A percentile compares a stretch with the other conserved stretches of the same genome.
Evolutionary conservation across 2,888 invertebrate species (phyloP).

Genomic region (Carpatolechia fugitivella): DNA sequence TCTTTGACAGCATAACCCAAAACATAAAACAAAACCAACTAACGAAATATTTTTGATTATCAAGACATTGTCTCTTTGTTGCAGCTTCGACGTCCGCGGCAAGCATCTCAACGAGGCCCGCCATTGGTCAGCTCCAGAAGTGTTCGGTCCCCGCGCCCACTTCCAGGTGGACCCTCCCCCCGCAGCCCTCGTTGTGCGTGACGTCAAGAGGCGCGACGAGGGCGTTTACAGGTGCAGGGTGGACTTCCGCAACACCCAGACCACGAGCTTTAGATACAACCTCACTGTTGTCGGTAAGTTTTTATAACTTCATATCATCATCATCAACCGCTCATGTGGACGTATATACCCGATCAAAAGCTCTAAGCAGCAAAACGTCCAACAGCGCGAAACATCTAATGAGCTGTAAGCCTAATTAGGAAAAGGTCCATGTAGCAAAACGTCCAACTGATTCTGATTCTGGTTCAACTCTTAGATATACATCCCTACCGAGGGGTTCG

Average conservation of each 20-base stretch:
- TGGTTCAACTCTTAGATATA: too few relatives aligned
- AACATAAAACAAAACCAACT: too few relatives aligned
- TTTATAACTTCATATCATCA: neutral
- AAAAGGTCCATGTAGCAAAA: too few relatives aligned
- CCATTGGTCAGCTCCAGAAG: slow-evolving; percentile 91
- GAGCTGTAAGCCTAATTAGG: too few relatives aligned
- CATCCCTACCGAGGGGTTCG: too few relatives aligned
- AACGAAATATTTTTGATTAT: neutral
- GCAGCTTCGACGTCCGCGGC: slow-evolving; percentile 92
- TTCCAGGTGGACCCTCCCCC: slow-evolving; percentile 89
- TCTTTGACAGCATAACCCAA: too few relatives aligned
- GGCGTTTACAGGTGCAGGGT: slow-evolving; percentile 94
- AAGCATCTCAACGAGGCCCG: slow-evolving; percentile 88
- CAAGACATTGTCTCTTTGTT: slow-evolving; percentile 44
- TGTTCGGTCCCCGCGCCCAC: slow-evolving; percentile 92
- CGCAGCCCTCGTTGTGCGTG: slow-evolving; percentile 85
- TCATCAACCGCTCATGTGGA: too few relatives aligned
- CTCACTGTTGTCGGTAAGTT: slow-evolving; percentile 92
- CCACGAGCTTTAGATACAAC: slow-evolving; percentile 93
- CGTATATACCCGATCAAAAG: too few relatives aligned
- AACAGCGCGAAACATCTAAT: too few relatives aligned
- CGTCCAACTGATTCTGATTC: too few relatives aligned
- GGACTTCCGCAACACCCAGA: slow-evolving; percentile 94
- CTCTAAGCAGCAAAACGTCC: too few relatives aligned
- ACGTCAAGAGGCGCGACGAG: slow-evolving; percentile 92